A percentile compares a stretch with the other conserved stretches of the same genome.
These are phyloP conservation scores for Eurois occulta DNA, from an alignment of 2,888 invertebrate species.

Conservation along the genomic window DNA sequence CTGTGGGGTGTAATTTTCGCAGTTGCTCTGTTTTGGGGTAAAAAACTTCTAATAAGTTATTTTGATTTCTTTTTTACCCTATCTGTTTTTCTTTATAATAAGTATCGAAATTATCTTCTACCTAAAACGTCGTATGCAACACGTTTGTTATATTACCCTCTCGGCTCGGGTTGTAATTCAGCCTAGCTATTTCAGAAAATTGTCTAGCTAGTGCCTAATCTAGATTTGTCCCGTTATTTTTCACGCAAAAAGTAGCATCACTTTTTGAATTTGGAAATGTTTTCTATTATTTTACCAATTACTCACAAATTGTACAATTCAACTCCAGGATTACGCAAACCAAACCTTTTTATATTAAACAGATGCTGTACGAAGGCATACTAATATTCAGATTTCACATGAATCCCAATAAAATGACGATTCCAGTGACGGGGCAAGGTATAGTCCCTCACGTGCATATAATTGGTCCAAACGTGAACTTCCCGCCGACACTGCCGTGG, in stretches of 20 bases:
- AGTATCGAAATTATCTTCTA: neutral
- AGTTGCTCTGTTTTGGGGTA: neutral
- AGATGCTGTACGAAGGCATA: slow-evolving; percentile 85
- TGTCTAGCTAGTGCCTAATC: neutral
- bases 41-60: neutral
- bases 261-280: neutral
- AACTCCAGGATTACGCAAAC: neutral
- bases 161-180: neutral
- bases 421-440: slow-evolving; percentile 89
- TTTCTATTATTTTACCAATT: neutral
- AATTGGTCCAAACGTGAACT: slow-evolving; percentile 88
- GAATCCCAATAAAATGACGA: slow-evolving; percentile 85
- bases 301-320: neutral
- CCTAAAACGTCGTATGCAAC: neutral
- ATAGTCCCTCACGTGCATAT: slow-evolving; percentile 89
- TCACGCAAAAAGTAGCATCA: neutral
- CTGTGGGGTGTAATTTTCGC: neutral
- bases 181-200: neutral
- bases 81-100: neutral
- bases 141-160: neutral
- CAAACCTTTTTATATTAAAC: slow-evolving; percentile 39
- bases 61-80: neutral
- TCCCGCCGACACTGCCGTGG: slow-evolving; percentile 92
- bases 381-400: slow-evolving; percentile 87
- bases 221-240: neutral